phyloP scores from a whole-genome alignment of 2,888 invertebrate genomes.

The Pollenia labialis region DNA sequence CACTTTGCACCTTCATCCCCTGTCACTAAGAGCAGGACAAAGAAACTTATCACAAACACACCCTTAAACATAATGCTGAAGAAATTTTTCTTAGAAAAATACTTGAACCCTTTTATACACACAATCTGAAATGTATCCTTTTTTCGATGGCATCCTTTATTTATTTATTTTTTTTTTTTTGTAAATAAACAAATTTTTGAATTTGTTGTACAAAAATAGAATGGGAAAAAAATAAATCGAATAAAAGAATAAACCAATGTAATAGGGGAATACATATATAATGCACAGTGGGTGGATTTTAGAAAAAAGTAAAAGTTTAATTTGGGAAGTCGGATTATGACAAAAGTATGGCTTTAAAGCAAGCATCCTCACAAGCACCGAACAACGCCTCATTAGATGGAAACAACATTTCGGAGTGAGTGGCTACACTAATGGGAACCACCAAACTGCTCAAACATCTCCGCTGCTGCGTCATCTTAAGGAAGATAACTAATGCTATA shows the following conservation, averaged over 20 bases:
- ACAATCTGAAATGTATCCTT: not conserved
- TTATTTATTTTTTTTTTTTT: not conserved
- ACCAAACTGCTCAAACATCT: no score
- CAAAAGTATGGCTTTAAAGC: not conserved
- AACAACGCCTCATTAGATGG: no score
- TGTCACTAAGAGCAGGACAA: not conserved
- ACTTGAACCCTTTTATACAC: not conserved
- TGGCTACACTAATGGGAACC: no score
- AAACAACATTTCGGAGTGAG: no score
- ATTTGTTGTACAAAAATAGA: constrained; percentile 20
- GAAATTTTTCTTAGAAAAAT: constrained; percentile 19
- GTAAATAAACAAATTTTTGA: constrained; percentile 54
- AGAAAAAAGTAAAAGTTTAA: no score
- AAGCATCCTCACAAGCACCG: no score
- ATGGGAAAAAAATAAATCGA: constrained; percentile 17
- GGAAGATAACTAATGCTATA: no score
- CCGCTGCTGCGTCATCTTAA: no score
- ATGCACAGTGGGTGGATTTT: no score
- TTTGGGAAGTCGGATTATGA: no score
- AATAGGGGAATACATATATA: not conserved
- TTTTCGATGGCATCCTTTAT: not conserved
- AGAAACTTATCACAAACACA: not conserved
- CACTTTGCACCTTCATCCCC: constrained; percentile 27
- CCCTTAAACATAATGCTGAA: constrained; percentile 35
- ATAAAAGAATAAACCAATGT: not conserved